phyloP scores from a whole-genome alignment of 2,797 vertebrate species.

The Streptopelia turtur region DNA sequence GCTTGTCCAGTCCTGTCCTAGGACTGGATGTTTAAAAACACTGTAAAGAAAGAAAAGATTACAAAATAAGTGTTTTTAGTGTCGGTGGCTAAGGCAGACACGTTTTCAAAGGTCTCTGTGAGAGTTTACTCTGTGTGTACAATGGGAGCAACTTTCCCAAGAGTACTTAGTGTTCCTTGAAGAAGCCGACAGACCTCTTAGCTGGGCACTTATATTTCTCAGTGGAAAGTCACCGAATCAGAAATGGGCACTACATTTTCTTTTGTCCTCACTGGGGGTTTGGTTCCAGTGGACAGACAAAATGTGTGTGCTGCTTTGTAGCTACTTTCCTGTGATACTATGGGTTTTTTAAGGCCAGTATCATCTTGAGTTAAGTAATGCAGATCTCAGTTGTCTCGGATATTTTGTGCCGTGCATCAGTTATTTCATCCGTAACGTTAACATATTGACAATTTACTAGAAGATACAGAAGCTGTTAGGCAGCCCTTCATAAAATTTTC shows the following conservation, averaged over 20 bases:
- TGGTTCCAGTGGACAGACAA: accelerated
- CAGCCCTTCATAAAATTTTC: neutral
- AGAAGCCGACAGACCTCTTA: neutral
- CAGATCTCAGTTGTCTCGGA: neutral
- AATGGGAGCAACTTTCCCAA: neutral
- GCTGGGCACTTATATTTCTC: neutral
- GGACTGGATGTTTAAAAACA: neutral
- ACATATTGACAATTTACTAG: neutral
- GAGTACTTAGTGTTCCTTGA: neutral
- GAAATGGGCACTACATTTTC: neutral
- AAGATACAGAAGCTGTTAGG: neutral
- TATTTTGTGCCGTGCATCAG: neutral
- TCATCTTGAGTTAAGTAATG: neutral
- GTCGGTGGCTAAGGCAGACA: neutral
- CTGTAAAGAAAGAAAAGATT: neutral
- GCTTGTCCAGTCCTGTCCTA: neutral
- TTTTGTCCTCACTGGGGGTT: accelerated
- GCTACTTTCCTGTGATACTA: neutral
- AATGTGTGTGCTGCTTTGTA: neutral
- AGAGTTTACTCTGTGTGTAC: neutral
- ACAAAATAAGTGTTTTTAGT: accelerated
- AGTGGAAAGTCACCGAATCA: neutral
- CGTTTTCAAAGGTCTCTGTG: neutral
- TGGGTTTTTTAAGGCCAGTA: neutral
- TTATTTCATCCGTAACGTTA: neutral